phyloP scores from a whole-genome alignment of 2,888 invertebrate species.

The Poecilus cupreus region DNA sequence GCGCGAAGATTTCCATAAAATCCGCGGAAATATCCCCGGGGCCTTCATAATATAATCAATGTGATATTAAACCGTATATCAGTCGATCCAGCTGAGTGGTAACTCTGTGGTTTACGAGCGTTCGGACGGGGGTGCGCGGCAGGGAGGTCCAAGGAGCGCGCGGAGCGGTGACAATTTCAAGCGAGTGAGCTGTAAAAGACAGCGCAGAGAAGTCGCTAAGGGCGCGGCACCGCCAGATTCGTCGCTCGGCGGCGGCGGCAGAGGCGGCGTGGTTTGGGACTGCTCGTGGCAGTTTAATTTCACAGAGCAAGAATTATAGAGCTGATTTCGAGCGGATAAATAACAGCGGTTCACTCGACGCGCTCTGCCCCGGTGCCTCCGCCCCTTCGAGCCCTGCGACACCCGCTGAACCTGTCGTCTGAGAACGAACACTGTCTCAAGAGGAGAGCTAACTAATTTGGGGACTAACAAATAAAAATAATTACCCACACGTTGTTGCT shows the following conservation, averaged over 20 bases:
- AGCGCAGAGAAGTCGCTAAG: conserved; percentile 47
- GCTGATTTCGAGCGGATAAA: conserved; percentile 60
- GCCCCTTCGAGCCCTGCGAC: not conserved
- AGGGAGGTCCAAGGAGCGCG: conserved; percentile 33
- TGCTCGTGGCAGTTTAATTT: conserved; percentile 60
- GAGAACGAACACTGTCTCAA: not conserved
- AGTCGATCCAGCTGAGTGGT: conserved; percentile 25
- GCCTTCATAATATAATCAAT: conserved; percentile 34
- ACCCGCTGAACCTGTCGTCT: conserved; percentile 13
- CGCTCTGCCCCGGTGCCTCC: not conserved
- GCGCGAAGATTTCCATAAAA: not conserved
- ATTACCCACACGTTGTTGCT: not conserved
- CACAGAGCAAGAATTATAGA: conserved; percentile 61
- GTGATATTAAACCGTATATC: conserved; percentile 39
- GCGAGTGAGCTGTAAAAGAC: conserved; percentile 58
- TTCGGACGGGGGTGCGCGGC: not conserved
- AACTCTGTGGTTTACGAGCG: conserved; percentile 38
- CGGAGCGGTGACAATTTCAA: conserved; percentile 55
- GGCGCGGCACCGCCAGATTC: conserved; percentile 55
- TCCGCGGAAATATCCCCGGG: not conserved
- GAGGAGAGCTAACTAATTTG: not conserved
- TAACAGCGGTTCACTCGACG: conserved; percentile 53
- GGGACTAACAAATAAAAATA: not conserved
- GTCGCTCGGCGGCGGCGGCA: conserved; percentile 9
- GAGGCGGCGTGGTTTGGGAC: conserved; percentile 56